phyloP scores from a whole-genome alignment of 2,797 vertebrate species.

The Staurois parvus region DNA sequence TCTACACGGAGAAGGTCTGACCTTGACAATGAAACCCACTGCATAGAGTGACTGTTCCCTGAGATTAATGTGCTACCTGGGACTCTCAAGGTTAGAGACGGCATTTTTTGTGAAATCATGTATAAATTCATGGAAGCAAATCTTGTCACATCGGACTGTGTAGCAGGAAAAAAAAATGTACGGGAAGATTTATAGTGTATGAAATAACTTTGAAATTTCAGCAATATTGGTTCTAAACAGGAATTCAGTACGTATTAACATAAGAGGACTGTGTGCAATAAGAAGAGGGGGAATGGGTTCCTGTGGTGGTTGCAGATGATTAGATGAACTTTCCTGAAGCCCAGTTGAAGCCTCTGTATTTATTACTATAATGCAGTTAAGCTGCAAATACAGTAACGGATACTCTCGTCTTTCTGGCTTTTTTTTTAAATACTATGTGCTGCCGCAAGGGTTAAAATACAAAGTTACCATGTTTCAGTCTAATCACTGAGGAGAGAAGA shows the following conservation, averaged over 20 bases:
- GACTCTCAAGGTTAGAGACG: conserved; percentile 57
- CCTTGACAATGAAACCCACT: conserved; percentile 54
- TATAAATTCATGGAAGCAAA: conserved; percentile 60
- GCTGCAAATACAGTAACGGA: no score
- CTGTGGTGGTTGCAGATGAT: no score
- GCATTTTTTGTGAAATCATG: conserved; percentile 57
- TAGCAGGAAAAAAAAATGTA: conserved; percentile 18
- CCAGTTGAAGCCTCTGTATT: no score
- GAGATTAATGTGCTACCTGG: conserved; percentile 55
- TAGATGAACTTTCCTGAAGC: no score
- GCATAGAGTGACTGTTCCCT: conserved; percentile 38
- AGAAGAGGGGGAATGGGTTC: not conserved
- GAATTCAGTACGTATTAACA: not conserved
- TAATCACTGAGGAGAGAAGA: no score
- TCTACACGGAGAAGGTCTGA: conserved; percentile 49
- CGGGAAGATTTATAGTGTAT: conserved; percentile 47
- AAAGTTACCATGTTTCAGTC: no score
- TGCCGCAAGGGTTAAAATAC: no score
- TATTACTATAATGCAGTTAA: no score
- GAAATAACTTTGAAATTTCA: conserved; percentile 33
- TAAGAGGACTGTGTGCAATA: not conserved
- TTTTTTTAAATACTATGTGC: no score
- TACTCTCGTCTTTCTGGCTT: no score
- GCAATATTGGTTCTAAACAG: conserved; percentile 17
- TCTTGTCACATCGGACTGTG: conserved; percentile 56